Evolutionary conservation across 2,797 vertebrate species (phyloP), one percentile per base, ranked within the genome.

Genomic region (Sciurus carolinensis): DNA sequence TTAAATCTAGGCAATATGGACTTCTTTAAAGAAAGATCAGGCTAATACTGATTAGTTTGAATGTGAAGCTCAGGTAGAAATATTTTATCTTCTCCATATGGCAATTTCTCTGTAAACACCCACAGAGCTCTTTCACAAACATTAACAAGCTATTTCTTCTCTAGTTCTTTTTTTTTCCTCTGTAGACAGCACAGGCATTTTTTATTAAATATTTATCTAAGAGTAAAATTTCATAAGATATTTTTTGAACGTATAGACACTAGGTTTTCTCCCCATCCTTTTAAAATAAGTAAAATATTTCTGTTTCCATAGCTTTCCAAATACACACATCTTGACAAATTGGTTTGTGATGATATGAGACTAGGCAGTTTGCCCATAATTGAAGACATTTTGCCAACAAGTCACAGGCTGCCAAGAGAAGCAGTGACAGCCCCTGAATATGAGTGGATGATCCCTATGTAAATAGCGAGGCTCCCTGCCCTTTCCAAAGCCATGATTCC

Each of bases 291-390:
- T 93, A 88, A 97, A 97, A 90, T 93, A 97, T 93, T 97, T 96
- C 95, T 97, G 87, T 95, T 94, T 94, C 95, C 42, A 20, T 85
- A 85, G 95, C 89, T 95, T 93, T 96, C 96, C 95, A 96, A 95
- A 97, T 93, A 95, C 52, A 97, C 92, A 94, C 93, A 95, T 96
- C 89, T 84, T 92, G 95, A 97, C 97, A 98, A 97, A 97, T 97
- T 96, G 92, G 90, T 97, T 87, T 91, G 90, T 71, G 81, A 97
- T 57, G 86, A 96, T 91, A 95, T 47, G 59, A 97, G 97, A 94
- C 52, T 1, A 52, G 98, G 97, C 97, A 96, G 80, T 47, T 72
- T 28, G 95, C 96, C 97, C 87, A 52, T 97, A 98, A 98, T 90
- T 97, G 97, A 97, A 97, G 96, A 95, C 90, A 93, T 20, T 13